A percentile compares a stretch with the other conserved stretches of the same genome.
Evolutionary conservation across 2,113 vertebrate species (phyloP).

Genomic region (Epinephelus cyanopodus): DNA sequence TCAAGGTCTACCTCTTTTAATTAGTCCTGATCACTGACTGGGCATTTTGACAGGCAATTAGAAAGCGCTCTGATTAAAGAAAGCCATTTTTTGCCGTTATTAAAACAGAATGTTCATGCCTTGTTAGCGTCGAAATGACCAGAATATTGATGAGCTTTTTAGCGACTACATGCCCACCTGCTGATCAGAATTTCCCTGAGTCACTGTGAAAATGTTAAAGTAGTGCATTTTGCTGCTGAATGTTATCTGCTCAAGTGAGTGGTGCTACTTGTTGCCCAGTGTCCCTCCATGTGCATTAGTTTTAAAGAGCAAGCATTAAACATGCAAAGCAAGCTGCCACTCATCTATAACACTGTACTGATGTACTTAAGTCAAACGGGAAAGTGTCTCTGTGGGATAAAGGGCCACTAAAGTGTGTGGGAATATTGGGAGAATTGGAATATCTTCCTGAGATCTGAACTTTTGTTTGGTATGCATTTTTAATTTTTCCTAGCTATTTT

Average conservation of each 20-base stretch:
- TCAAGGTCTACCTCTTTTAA: conserved; percentile 67
- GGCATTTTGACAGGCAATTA: conserved; percentile 64
- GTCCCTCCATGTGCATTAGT: background rate
- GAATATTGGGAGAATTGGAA: too few relatives aligned
- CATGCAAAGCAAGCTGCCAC: background rate
- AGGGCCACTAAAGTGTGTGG: background rate
- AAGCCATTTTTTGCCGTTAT: conserved; percentile 35
- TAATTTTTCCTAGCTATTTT: too few relatives aligned
- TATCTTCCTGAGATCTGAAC: too few relatives aligned
- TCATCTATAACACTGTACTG: background rate
- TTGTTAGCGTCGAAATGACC: conserved; percentile 41
- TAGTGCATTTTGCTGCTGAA: background rate
- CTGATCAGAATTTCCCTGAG: conserved; percentile 18
- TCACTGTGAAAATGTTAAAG: background rate
- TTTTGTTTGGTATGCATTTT: too few relatives aligned
- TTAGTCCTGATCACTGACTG: conserved; percentile 58
- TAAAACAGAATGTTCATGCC: conserved; percentile 44
- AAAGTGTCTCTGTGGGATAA: background rate
- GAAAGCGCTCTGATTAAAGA: conserved; percentile 60
- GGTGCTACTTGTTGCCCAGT: background rate
- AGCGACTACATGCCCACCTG: background rate
- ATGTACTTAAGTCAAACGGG: background rate
- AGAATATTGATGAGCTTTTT: conserved; percentile 58
- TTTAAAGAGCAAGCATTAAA: background rate
- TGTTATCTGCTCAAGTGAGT: background rate